A percentile compares a stretch with the other conserved stretches of the same genome.
Conservation (phyloP, 2,888 invertebrate genomes). For the Zhengitettix transpicula region DNA sequence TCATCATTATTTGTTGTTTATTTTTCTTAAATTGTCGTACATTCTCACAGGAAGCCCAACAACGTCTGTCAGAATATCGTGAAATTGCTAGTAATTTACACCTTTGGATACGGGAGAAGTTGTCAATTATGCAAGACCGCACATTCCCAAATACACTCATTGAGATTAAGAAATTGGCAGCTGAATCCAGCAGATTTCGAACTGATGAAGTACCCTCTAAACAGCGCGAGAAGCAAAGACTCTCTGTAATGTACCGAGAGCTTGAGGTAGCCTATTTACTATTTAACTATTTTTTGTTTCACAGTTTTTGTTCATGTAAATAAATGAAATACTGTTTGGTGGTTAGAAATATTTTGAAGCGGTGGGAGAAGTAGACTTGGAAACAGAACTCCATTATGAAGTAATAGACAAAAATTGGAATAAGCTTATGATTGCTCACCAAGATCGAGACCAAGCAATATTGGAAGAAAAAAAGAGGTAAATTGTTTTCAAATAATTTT, state of each 20-base stretch:
- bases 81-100: conserved; percentile 75
- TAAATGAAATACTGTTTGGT: neutral
- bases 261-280: conserved; percentile 37
- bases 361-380: conserved; percentile 75
- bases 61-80: conserved; percentile 79
- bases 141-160: conserved; percentile 84
- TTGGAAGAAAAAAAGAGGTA: conserved; percentile 74
- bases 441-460: conserved; percentile 80
- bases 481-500: neutral
- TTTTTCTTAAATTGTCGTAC: neutral
- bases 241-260: conserved; percentile 73
- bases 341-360: conserved; percentile 67
- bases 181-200: conserved; percentile 83
- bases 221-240: conserved; percentile 76
- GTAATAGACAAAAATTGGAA: conserved; percentile 79
- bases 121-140: conserved; percentile 70
- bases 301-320: neutral
- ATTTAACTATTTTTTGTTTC: neutral
- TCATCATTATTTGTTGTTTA: too few relatives aligned
- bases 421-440: conserved; percentile 69
- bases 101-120: conserved; percentile 84
- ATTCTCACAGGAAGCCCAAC: conserved; percentile 50
- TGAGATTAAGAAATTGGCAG: conserved; percentile 87
- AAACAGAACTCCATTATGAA: conserved; percentile 71
- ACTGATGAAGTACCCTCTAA: conserved; percentile 86